Evolutionary conservation across 2,113 vertebrate genomes (phyloP), one percentile per base, ranked within the genome.

Genomic region (Rhegmatorhina hoffmannsi): DNA sequence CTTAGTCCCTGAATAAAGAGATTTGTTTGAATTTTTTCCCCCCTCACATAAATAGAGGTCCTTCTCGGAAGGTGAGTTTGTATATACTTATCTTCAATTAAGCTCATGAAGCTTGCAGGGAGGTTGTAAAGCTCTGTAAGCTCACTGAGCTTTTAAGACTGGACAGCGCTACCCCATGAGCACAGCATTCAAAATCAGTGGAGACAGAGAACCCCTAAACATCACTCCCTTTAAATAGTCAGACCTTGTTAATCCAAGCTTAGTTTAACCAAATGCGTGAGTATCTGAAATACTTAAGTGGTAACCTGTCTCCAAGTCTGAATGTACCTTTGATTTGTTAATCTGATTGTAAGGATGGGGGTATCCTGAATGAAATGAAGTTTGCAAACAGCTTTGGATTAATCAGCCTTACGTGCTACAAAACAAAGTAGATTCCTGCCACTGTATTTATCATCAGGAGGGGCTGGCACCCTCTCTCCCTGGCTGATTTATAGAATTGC

Each of bases 221-320:
- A 80, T 94, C 96, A 96, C 94, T 95, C 94, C 60, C 60, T 90
- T 91, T 96, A 95, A 97, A 96, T 50, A 97, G 93, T 92, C 89
- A 96, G 87, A 95, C 94, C 95, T 94, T 97, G 94, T 96, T 97
- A 97, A 97, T 97, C 97, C 95, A 94, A 95, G 95, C 93, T 97
- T 95, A 96, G 81, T 96, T 95, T 96, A 94, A 91, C 76, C 24
- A 13, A 96, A 96, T 93, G 89, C 83, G 74, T 11, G 12, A 93
- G 87, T 94, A 92, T 95, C 87, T 95, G 94, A 96, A 97, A 95
- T 81, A 81, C 95, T 95, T 94, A 96, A 94, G 83, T 96, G 93
- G 90, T 74, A 95, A 96, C 78, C 82, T 90, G 94, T 90, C 94
- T 96, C 72, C 78, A 84, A 87, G 92, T 89, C 78, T 94, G 76